Base-by-base conservation (phyloP, 1,140 invertebrate species). In the Nymphalis io region DNA sequence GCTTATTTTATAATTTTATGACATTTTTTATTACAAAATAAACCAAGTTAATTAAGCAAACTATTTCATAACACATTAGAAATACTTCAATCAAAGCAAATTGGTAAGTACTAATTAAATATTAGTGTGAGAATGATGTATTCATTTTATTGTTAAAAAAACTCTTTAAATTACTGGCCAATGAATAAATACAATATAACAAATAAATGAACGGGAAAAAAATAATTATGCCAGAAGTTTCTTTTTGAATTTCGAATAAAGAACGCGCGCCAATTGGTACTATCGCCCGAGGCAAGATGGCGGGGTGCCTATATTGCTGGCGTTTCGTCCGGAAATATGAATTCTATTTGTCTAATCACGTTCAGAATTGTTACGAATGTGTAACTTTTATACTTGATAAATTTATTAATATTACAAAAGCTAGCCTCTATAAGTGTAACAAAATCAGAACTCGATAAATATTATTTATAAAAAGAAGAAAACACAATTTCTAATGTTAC, bases 271-370 rank as follows among this genome's bases (percentile, higher is more conserved):
- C 80, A 80, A 90, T 88, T 89, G 87, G 86, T 76, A 71, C 60
- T 73, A 78, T 84, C 59, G 85, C 87, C 88, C 68, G 69, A 59
- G 86, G 86, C 85, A 73, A 87, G 79, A 86, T 86, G 80, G 82
- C 85, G 87, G 87, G 88, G 87, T 81, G 86, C 84, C 81, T 82
- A 74, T 85, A 82, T 84, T 84, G 82, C 80, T 80, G 83, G 72
- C 75, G 74, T 79, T 72, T 84, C 80, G 69, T 69, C 76, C 84
- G 87, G 87, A 88, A 90, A 88, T 86, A 81, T 79, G 80, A 80
- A 83, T 89, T 87, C 73, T 85, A 78, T 84, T 86, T 84, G 81
- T 78, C 75, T 86, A 89, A 88, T 88, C 72, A 80, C 70, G 78
- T 84, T 83, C 75, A 55, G 66, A 74, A 42, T 74, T 55, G 51